A percentile compares a stretch with the other conserved stretches of the same genome.
phyloP scores from a whole-genome alignment of 2,797 vertebrate genomes.

The Discoglossus pictus region DNA sequence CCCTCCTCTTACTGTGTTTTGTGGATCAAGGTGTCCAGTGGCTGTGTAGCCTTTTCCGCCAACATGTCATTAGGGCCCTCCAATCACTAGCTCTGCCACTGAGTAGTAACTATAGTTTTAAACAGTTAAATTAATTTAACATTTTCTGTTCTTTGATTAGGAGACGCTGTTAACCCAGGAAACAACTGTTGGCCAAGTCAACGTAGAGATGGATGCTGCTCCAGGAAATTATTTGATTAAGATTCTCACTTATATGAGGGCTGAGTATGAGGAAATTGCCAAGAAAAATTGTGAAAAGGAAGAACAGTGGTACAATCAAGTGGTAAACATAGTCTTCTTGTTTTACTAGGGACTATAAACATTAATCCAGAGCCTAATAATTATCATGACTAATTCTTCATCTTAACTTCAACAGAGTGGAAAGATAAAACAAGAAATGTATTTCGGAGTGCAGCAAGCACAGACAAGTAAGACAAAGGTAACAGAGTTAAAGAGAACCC shows the following conservation, averaged over 20 bases:
- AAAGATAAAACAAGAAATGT: slow-evolving; percentile 73
- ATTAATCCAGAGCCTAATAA: slow-evolving; percentile 14
- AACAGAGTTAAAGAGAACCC: slow-evolving; percentile 74
- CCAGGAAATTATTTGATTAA: slow-evolving; percentile 82
- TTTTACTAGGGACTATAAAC: neutral
- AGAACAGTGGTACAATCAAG: slow-evolving; percentile 81
- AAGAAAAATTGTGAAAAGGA: slow-evolving; percentile 82
- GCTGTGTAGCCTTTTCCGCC: no score
- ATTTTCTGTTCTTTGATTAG: neutral
- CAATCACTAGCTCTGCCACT: no score
- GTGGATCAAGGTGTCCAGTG: no score
- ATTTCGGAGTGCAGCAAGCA: slow-evolving; percentile 74
- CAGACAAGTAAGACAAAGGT: slow-evolving; percentile 81
- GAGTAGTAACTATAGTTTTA: no score
- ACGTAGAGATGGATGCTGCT: slow-evolving; percentile 86
- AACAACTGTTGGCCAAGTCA: slow-evolving; percentile 68
- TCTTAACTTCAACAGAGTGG: no score
- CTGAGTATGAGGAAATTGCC: slow-evolving; percentile 81
- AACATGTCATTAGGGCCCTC: no score
- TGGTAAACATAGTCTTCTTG: slow-evolving; percentile 65
- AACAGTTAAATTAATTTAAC: no score
- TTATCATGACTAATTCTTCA: no score
- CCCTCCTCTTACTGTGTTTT: no score
- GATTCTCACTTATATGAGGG: slow-evolving; percentile 79
- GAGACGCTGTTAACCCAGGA: neutral